Evolutionary conservation across 2,797 vertebrate genomes (phyloP).

Genomic region (Erithacus rubecula): DNA sequence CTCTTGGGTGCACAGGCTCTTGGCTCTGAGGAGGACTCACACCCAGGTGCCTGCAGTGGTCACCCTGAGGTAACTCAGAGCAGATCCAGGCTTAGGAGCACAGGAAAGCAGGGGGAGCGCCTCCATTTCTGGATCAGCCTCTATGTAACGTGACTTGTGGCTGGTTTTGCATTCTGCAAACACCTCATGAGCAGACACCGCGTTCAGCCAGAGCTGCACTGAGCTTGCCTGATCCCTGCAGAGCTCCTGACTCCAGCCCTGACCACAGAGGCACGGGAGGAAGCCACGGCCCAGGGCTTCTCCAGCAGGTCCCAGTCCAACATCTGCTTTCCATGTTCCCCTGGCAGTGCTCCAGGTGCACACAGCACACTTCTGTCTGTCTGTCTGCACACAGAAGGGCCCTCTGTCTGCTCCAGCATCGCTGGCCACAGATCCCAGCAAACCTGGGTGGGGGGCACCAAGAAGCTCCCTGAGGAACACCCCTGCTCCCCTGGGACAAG

Average conservation of each 20-base stretch:
- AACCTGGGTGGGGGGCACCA: too few relatives aligned
- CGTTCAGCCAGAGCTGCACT: neutral
- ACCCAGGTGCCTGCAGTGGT: neutral
- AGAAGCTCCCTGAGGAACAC: neutral
- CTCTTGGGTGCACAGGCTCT: neutral
- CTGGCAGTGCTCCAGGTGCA: neutral
- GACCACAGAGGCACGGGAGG: neutral
- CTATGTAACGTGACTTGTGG: accelerated
- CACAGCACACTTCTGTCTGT: neutral
- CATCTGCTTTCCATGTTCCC: conserved; percentile 49
- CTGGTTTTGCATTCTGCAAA: accelerated
- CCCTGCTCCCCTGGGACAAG: neutral
- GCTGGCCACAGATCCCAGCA: neutral
- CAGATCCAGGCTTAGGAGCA: neutral
- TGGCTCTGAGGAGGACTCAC: neutral
- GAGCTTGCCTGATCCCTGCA: neutral
- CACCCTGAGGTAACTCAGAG: neutral
- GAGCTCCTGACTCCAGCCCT: neutral
- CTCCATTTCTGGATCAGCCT: neutral
- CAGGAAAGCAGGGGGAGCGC: neutral
- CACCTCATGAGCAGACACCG: neutral
- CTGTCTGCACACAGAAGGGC: neutral
- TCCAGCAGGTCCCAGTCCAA: neutral
- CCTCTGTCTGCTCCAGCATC: neutral
- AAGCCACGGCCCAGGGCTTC: neutral